phyloP scores from a whole-genome alignment of 2,113 vertebrate genomes.

The Raja brachyura region DNA sequence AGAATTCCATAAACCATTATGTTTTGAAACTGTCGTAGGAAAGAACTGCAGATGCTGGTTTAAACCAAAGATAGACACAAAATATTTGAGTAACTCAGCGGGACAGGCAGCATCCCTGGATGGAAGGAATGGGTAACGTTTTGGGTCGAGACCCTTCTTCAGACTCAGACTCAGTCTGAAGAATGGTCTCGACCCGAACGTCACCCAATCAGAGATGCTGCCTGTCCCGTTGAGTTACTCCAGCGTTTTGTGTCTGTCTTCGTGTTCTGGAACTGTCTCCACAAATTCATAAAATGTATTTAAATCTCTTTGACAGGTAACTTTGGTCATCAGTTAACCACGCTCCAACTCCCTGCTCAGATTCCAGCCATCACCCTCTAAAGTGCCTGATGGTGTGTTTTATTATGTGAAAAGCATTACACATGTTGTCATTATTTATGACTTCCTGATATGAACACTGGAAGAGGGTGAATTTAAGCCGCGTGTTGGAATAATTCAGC shows the following conservation, averaged over 20 bases:
- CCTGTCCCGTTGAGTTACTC: no score
- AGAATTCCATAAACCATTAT: background rate
- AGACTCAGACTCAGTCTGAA: no score
- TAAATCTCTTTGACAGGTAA: background rate
- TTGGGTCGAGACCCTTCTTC: no score
- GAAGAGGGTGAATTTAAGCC: background rate
- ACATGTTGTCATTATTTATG: background rate
- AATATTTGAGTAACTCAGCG: no score
- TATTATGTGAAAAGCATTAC: background rate
- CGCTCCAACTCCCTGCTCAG: background rate
- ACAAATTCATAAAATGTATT: background rate
- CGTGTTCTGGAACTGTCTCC: background rate
- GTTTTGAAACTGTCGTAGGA: background rate
- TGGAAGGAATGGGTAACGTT: no score
- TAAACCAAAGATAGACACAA: no score
- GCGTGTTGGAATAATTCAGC: background rate
- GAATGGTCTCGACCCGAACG: no score
- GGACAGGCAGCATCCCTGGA: no score
- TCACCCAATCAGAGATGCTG: no score
- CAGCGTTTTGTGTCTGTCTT: no score
- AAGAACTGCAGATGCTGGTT: no score
- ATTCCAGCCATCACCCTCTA: background rate
- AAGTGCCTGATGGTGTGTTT: background rate
- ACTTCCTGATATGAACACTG: background rate
- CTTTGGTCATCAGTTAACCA: background rate